Evolutionary conservation across 1,140 invertebrate genomes (phyloP).

Genomic region (Platyscapa corneri): DNA sequence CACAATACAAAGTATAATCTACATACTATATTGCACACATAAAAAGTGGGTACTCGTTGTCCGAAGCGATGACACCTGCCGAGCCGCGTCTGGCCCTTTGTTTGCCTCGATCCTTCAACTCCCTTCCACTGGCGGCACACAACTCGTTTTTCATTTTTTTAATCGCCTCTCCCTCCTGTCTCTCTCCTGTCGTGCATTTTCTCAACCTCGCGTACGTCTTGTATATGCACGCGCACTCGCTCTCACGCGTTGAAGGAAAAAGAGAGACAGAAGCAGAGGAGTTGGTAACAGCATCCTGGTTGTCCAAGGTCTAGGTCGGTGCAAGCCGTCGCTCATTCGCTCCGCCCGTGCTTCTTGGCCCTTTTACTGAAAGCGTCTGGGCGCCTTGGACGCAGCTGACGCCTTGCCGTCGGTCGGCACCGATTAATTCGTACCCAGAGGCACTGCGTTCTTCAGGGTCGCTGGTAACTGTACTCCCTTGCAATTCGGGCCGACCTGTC

Average conservation of each 20-base stretch:
- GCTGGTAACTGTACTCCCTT: neutral
- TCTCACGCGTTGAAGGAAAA: neutral
- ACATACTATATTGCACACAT: neutral
- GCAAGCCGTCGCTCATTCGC: neutral
- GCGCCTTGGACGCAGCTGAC: neutral
- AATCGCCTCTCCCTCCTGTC: neutral
- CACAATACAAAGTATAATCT: neutral
- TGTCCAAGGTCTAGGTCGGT: slow-evolving; percentile 37
- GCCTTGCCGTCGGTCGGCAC: neutral
- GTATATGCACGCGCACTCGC: neutral
- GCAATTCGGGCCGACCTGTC: neutral
- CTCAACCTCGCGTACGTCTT: neutral
- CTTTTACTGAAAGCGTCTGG: neutral
- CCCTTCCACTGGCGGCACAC: neutral
- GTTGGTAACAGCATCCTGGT: neutral
- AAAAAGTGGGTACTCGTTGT: neutral
- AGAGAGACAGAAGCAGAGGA: neutral
- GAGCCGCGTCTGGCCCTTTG: slow-evolving; percentile 40
- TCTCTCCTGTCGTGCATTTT: neutral
- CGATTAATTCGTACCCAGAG: neutral
- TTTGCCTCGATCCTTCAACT: slow-evolving; percentile 20
- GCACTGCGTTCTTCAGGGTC: neutral
- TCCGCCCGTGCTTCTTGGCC: neutral
- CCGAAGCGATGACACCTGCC: slow-evolving; percentile 40
- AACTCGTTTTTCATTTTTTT: slow-evolving; percentile 2